Percentiles rank a stretch among this genome's conserved stretches.
phyloP scores from a whole-genome alignment of 1,140 invertebrate species.

The Linepithema humile region DNA sequence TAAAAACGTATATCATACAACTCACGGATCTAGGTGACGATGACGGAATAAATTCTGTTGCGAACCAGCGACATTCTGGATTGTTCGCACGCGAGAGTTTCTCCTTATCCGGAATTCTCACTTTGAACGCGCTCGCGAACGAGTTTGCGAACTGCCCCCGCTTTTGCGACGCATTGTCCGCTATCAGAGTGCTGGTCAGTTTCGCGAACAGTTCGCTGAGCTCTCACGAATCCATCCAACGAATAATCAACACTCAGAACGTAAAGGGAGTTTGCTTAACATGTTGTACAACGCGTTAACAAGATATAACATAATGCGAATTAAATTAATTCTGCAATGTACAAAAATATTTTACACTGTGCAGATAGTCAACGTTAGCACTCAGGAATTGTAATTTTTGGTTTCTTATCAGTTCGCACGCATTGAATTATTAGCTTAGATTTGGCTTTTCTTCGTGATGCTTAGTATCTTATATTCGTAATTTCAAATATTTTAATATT shows the following conservation, averaged over 20 bases:
- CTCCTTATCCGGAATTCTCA: conserved; percentile 37
- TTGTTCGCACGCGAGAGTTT: conserved; percentile 54
- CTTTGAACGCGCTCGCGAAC: conserved; percentile 9
- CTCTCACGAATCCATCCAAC: conserved; percentile 16
- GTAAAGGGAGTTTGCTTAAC: neutral
- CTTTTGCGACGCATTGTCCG: conserved; percentile 30
- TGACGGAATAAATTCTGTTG: conserved; percentile 25
- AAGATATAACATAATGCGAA: too few species aligned
- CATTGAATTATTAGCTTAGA: too few species aligned
- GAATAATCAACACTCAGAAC: conserved; percentile 13
- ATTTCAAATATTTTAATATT: too few species aligned
- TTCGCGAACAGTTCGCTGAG: neutral
- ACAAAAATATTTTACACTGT: too few species aligned
- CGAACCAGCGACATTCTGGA: conserved; percentile 43
- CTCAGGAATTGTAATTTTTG: too few species aligned
- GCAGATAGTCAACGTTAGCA: too few species aligned
- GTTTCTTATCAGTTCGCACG: too few species aligned
- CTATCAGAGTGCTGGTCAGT: conserved; percentile 27
- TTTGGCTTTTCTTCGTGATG: too few species aligned
- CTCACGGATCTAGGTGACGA: conserved; percentile 23
- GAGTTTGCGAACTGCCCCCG: conserved; percentile 23
- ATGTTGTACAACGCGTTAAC: neutral
- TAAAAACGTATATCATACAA: conserved; percentile 24
- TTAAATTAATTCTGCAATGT: too few species aligned
- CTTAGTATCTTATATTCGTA: too few species aligned